Evolutionary conservation across 2,888 invertebrate genomes (phyloP).

Genomic region (Clistopyga incitator): DNA sequence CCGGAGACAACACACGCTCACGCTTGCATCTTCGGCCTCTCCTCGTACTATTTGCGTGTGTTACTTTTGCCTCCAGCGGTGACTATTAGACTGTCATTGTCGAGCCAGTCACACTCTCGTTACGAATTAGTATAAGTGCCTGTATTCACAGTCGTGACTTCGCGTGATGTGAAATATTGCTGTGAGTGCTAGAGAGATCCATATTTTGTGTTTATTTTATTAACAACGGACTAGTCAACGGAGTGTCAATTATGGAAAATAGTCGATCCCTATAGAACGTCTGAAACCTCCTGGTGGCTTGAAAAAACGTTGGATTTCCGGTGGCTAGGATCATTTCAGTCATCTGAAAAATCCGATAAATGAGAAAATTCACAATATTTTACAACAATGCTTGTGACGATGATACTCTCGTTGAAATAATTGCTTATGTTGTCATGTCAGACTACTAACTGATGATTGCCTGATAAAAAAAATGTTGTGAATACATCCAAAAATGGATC

Average conservation of each 20-base stretch:
- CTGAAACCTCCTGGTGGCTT: background rate
- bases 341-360: background rate
- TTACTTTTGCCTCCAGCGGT: slow-evolving; percentile 16
- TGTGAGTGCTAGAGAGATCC: background rate
- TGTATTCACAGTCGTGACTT: slow-evolving; percentile 6
- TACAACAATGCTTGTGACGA: no score
- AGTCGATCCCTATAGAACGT: background rate
- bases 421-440: no score
- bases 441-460: no score
- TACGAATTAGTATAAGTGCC: background rate
- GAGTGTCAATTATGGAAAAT: background rate
- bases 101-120: slow-evolving; percentile 6
- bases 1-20: slow-evolving; percentile 71
- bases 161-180: background rate
- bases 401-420: no score
- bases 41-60: slow-evolving; percentile 24
- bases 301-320: background rate
- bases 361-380: background rate
- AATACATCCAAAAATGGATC: slow-evolving; percentile 4
- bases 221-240: no score
- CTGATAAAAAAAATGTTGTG: background rate
- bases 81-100: slow-evolving; percentile 48
- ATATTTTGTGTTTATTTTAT: background rate
- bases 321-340: background rate
- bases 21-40: slow-evolving; percentile 52